phyloP scores from a whole-genome alignment of 1,140 invertebrate genomes.

The Drosophila ercepeae region DNA sequence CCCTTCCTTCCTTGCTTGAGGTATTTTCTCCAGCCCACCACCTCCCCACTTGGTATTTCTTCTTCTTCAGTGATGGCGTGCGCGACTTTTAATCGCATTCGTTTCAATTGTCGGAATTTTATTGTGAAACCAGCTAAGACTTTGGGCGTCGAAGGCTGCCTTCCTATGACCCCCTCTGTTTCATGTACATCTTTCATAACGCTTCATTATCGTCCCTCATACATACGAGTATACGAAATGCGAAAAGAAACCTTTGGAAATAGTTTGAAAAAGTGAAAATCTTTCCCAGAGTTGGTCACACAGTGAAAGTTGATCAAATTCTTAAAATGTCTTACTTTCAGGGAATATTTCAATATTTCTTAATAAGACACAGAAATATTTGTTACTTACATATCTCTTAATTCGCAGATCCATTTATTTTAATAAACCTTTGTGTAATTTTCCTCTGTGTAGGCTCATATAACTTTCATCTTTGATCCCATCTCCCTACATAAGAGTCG shows the following conservation, averaged over 20 bases:
- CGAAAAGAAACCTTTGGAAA: constrained; percentile 38
- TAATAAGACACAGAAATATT: too few relatives aligned
- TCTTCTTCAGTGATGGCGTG: constrained; percentile 55
- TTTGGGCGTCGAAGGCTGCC: constrained; percentile 46
- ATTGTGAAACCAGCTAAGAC: constrained; percentile 71
- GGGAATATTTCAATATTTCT: background rate
- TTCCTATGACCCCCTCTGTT: background rate
- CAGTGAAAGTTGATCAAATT: constrained; percentile 40
- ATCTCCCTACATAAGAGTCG: constrained; percentile 19
- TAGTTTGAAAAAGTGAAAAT: constrained; percentile 62
- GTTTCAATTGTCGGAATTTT: constrained; percentile 79
- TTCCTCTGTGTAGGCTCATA: constrained; percentile 16
- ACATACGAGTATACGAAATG: constrained; percentile 21
- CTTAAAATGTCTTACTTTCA: background rate
- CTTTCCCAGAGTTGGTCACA: constrained; percentile 38
- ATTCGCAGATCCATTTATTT: too few relatives aligned
- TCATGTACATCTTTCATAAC: constrained; percentile 58
- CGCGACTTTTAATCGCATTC: constrained; percentile 78
- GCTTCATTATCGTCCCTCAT: constrained; percentile 48
- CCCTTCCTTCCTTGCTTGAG: background rate
- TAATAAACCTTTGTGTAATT: background rate
- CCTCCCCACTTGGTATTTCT: constrained; percentile 26
- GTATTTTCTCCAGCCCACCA: background rate
- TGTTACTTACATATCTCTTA: too few relatives aligned
- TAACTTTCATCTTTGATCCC: constrained; percentile 32